Percentiles rank a stretch among this genome's conserved stretches.
phyloP scores from a whole-genome alignment of 2,113 vertebrate species.

The Carassius carassius region DNA sequence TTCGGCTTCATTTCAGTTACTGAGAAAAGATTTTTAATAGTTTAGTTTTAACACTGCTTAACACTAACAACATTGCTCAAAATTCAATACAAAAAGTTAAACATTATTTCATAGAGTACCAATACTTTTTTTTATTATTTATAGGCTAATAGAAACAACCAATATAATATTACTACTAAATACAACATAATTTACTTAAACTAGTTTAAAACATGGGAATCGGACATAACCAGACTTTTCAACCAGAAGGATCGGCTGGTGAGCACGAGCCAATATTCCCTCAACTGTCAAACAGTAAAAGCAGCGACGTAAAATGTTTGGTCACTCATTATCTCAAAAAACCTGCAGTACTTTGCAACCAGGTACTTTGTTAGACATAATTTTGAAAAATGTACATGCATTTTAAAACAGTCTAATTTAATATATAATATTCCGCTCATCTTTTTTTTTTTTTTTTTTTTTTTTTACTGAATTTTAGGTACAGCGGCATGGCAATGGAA shows the following conservation, averaged over 20 bases:
- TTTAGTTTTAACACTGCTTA: not conserved
- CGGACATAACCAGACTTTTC: too few relatives aligned
- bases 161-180: not conserved
- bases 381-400: not conserved
- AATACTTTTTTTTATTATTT: too few relatives aligned
- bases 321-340: not conserved
- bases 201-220: too few relatives aligned
- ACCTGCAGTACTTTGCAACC: not conserved
- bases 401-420: not conserved
- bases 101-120: not conserved
- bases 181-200: not conserved
- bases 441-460: not conserved
- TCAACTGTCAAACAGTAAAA: too few relatives aligned
- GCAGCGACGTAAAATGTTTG: too few relatives aligned
- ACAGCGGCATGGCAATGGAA: conserved; percentile 82
- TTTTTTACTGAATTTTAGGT: conserved; percentile 73
- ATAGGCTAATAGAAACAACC: not conserved
- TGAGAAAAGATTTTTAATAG: not conserved
- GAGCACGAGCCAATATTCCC: too few relatives aligned
- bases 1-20: not conserved
- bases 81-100: not conserved
- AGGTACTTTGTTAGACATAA: not conserved
- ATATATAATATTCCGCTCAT: not conserved
- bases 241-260: too few relatives aligned
- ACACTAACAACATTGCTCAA: not conserved